These are phyloP conservation scores for Xiphorhynchus erythropygius DNA, from an alignment of 2,797 vertebrate species.

Conservation along the genomic window DNA sequence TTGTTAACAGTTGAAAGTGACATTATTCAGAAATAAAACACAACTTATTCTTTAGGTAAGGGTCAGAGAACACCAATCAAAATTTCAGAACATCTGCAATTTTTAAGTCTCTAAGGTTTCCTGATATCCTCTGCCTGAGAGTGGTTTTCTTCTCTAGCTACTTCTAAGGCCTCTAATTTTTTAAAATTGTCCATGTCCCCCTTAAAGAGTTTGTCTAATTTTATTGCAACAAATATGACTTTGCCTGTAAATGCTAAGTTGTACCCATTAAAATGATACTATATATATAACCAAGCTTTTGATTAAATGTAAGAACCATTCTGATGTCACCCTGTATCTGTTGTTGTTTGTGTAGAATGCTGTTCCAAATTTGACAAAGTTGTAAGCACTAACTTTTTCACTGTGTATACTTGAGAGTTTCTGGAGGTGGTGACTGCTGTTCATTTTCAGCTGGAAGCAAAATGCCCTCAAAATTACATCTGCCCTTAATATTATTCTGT, in stretches of 20 bases:
- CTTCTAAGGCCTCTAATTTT: background rate
- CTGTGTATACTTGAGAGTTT: background rate
- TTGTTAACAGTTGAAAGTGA: background rate
- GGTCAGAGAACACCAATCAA: background rate
- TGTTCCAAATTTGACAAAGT: background rate
- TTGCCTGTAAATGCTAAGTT: background rate
- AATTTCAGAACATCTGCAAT: background rate
- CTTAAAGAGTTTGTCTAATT: background rate
- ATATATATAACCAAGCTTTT: background rate
- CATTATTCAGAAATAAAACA: background rate
- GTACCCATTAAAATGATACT: background rate
- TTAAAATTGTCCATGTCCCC: background rate
- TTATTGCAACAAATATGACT: background rate
- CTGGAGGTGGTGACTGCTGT: background rate
- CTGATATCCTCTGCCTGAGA: background rate
- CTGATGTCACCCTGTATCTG: background rate
- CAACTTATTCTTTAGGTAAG: background rate
- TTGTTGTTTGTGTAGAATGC: background rate
- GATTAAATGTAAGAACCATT: background rate
- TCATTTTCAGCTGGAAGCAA: background rate
- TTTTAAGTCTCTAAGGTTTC: background rate
- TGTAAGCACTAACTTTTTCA: background rate
- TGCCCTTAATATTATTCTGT: background rate
- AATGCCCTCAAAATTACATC: background rate
- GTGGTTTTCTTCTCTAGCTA: background rate